Base-by-base conservation (phyloP, 2,797 vertebrate genomes). In the Myotis planiceps region DNA sequence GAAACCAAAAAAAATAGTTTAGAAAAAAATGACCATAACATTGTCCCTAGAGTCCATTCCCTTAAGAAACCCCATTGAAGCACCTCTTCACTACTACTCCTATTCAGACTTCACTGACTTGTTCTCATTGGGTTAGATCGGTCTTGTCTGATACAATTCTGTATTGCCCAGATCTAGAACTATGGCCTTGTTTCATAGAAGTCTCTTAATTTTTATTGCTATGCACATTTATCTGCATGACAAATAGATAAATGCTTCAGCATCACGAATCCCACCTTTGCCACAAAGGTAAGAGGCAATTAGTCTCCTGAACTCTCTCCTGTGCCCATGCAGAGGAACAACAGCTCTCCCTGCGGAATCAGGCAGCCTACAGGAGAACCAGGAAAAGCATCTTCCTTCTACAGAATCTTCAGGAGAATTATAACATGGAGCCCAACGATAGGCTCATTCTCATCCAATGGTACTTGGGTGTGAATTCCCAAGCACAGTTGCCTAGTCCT, bases 1-100 rank as follows among this genome's bases (percentile, higher is more conserved):
- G 27, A 95, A 96, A 90, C 9, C 55, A 84, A 92, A 80, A 92
- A 80, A 58, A n/a, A 29, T 18, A 29, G 27, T 45, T 90, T 27
- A 58, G 37, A 65, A 88, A 49, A 86, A 47, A 12, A 7, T 47
- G 9, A 75, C 16, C 9, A 1, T 37, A 27, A 15, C 45, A 49
- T 34, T 9, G 34, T 49, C 39, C 27, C 21, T 27, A 7, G 2
- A 37, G 27, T 49, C 51, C 13, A n/a, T 27, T 60, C 34, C 29
- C 63, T 14, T 21, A 94, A 75, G 47, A 81, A 39, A 63, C 2
- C 10, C 42, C 18, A 19, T 0, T 81, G 10, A 94, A 71, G 18
- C 0, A 42, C 18, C 25, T 27, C 21, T 23, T 37, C 18, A 6
- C 76, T 55, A 9, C 63, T 51, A 69, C 37, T 51, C 53, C 37